Evolutionary conservation across 2,797 vertebrate species (phyloP).

Genomic region (Hippocampus kuda): DNA sequence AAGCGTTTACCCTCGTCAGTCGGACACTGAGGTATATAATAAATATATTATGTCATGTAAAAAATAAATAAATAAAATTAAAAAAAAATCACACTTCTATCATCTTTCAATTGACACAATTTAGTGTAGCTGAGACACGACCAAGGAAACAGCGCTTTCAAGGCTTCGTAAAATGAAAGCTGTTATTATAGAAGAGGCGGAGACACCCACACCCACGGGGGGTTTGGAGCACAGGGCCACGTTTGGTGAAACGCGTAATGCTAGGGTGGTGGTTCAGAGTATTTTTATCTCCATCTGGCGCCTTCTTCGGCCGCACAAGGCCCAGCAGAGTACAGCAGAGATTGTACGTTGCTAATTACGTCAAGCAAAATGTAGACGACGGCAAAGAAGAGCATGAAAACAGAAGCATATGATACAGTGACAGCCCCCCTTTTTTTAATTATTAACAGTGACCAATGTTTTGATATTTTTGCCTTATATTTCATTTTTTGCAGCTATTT

Average conservation of each 20-base stretch:
- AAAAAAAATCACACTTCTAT: slow-evolving; percentile 6
- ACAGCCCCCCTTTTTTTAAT: too few relatives aligned
- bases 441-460: too few relatives aligned
- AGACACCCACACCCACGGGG: slow-evolving; percentile 33
- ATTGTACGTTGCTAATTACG: not conserved
- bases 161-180: slow-evolving; percentile 18
- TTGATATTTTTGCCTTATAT: too few relatives aligned
- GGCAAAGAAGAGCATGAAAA: not conserved
- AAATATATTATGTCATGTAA: too few relatives aligned
- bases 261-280: slow-evolving; percentile 37
- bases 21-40: too few relatives aligned
- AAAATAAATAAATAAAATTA: too few relatives aligned
- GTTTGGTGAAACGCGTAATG: slow-evolving; percentile 42
- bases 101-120: slow-evolving; percentile 32
- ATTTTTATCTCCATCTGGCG: slow-evolving; percentile 33
- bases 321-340: not conserved
- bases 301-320: not conserved
- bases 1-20: too few relatives aligned
- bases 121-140: slow-evolving; percentile 25
- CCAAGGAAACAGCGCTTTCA: slow-evolving; percentile 15
- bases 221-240: slow-evolving; percentile 16
- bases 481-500: too few relatives aligned
- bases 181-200: slow-evolving; percentile 59
- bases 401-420: too few relatives aligned
- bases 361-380: not conserved